Percentiles rank a stretch among this genome's conserved stretches.
phyloP scores from a whole-genome alignment of 30 jellyfish, hydroid and myxozoan species.

The Mastigias papua region DNA sequence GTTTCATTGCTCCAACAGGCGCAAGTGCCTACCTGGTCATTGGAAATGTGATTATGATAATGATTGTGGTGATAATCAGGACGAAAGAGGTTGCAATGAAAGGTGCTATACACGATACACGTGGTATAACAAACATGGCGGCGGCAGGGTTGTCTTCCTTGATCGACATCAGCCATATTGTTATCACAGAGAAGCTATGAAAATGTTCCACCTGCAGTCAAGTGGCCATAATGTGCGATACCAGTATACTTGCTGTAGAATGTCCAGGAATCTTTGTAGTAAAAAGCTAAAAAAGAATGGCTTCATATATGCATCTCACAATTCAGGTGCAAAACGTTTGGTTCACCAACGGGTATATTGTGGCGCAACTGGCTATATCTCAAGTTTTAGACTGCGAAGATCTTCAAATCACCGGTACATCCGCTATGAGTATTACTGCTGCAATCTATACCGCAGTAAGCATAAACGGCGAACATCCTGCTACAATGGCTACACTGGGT shows the following conservation, averaged over 20 bases:
- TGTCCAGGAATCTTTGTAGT: neutral
- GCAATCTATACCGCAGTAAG: neutral
- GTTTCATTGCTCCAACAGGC: conserved; percentile 33
- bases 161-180: conserved; percentile 18
- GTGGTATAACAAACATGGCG: conserved; percentile 14
- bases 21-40: conserved; percentile 27
- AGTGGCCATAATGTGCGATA: conserved; percentile 10
- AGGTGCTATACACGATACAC: neutral
- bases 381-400: neutral
- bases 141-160: conserved; percentile 14
- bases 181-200: neutral
- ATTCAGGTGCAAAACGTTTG: neutral
- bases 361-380: neutral
- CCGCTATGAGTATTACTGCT: conserved; percentile 28
- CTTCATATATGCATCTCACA: neutral
- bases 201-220: conserved; percentile 17
- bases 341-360: conserved; percentile 9
- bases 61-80: conserved; percentile 64
- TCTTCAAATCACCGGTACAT: neutral
- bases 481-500: neutral
- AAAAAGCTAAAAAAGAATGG: neutral
- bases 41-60: conserved; percentile 41
- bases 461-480: conserved; percentile 6
- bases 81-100: conserved; percentile 33
- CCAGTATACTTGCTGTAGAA: conserved; percentile 31